Evolutionary conservation across 2,113 vertebrate species (phyloP).

Genomic region (Perca fluviatilis): DNA sequence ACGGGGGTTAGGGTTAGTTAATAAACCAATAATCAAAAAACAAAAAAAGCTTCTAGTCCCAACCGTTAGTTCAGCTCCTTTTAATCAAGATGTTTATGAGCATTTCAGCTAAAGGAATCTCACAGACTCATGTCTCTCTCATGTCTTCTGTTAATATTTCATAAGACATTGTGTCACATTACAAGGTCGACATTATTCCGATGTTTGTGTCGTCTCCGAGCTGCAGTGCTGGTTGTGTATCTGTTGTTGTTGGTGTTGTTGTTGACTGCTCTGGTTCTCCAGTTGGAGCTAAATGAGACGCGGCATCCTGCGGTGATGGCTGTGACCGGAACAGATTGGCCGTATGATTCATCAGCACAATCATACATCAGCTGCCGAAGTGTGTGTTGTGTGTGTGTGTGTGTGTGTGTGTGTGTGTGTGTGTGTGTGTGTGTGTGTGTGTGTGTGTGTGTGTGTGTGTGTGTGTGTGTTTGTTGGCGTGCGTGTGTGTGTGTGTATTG

Average conservation of each 20-base stretch:
- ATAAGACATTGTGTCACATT: background rate
- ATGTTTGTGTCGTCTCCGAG: background rate
- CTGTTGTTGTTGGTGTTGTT: conserved; percentile 25
- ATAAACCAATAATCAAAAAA: too few species aligned
- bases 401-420: conserved; percentile 18
- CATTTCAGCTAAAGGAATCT: too few species aligned
- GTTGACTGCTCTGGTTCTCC: conserved; percentile 54
- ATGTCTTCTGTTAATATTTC: too few species aligned
- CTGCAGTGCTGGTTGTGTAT: background rate
- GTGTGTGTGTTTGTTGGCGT: background rate
- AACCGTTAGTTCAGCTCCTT: too few species aligned
- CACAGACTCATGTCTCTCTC: too few species aligned
- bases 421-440: conserved; percentile 4
- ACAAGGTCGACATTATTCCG: background rate
- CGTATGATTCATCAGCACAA: conserved; percentile 70
- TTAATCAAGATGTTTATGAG: too few species aligned
- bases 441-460: conserved; percentile 13
- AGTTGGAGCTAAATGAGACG: conserved; percentile 50
- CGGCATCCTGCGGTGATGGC: conserved; percentile 58
- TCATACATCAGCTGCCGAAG: conserved; percentile 32
- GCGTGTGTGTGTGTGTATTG: background rate
- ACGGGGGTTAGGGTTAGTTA: too few species aligned
- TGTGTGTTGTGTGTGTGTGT: conserved; percentile 34
- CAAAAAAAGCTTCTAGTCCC: too few species aligned
- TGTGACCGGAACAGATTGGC: conserved; percentile 71